Evolutionary conservation across 2,113 vertebrate genomes (phyloP), one percentile per base, ranked within the genome.

Genomic region (Ictalurus furcatus): DNA sequence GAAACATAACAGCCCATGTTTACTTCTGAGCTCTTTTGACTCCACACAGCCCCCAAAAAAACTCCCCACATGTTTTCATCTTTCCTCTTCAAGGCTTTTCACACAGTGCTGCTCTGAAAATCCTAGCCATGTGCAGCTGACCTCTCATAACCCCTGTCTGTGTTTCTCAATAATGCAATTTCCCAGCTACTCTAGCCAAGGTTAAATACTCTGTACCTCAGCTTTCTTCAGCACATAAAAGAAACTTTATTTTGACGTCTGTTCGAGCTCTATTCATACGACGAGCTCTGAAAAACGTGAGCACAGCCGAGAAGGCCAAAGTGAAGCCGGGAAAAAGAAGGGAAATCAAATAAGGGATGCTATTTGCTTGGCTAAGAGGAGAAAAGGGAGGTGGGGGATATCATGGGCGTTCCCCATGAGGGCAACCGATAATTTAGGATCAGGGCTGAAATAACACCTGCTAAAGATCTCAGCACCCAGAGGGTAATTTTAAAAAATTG

Each of bases 101-200:
- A 85, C 88, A 74, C 83, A 48, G 88, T 54, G 54, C 79, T 71
- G 44, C 65, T 79, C 85, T 17, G 34, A 61, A 79, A 90, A 65
- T 87, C 40, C 65, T 90, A 82, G 85, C 82, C 76, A 67, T 84
- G 83, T 61, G 69, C 58, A 74, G 63, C 21, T 86, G 85, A 88
- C 84, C 89, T 86, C 83, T 83, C 30, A 30, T 59, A 82, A 85
- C 86, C 88, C 65, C 54, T 80, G 85, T 58, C 88, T 81, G 40
- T 81, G 58, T 79, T 89, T 84, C 86, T 91, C 16, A 81, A 89
- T 91, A 86, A 92, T 88, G 90, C 86, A 92, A 79, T 61, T 76
- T 65, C 79, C 61, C 40, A 84, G 86, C 69, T 88, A 54, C 30
- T 85, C 44, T 34, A 84, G 83, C 83, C 87, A 83, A 84, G 88